Evolutionary conservation across 1,140 invertebrate species (phyloP), one percentile per base, ranked within the genome.

Genomic region (Xylocopa sonorina): DNA sequence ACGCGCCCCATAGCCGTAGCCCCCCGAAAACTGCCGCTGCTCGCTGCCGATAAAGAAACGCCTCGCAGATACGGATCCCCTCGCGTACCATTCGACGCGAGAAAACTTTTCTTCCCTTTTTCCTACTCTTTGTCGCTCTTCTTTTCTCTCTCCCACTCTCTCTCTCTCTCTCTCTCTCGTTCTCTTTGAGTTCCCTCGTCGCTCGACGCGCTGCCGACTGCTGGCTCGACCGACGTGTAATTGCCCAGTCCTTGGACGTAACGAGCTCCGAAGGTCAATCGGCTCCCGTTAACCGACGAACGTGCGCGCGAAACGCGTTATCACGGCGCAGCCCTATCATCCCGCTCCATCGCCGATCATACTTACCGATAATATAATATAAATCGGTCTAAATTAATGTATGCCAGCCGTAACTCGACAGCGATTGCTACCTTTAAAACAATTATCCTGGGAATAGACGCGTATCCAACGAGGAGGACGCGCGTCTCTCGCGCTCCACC

Each of bases 41-140:
- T 87, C 85, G 81, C 63, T 64, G 73, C 87, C 90, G 92, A 93
- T 92, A 93, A 92, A 92, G 89, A 85, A 91, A 89, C 84, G 85
- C 82, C 85, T 84, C 78, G 41, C 57, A 88, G 91, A 93, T 92
- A 92, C 80, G 87, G 81, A 89, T 87, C 88, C 89, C 88, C 89
- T 60, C 66, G 66, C 55, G 41, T 32, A 29, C 60, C 55, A 64
- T 69, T 84, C 80, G 48, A 58, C 50, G 53, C 64, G 21, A 38
- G 29, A 27, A 55, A 51, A 21, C 21, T 27, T 18, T 7, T 43
- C 9, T 24, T 7, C n/a, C 34, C n/a, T 0, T 5, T 5, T 21
- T n/a, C 18, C 7, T 57, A n/a, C 21, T 34, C 10, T 48, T 48
- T 27, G 7, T 46, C 10, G 3, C 12, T 29, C 14, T 1, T 27